Base-by-base conservation (phyloP, 2,888 invertebrate species). In the Macrophya annulata region DNA sequence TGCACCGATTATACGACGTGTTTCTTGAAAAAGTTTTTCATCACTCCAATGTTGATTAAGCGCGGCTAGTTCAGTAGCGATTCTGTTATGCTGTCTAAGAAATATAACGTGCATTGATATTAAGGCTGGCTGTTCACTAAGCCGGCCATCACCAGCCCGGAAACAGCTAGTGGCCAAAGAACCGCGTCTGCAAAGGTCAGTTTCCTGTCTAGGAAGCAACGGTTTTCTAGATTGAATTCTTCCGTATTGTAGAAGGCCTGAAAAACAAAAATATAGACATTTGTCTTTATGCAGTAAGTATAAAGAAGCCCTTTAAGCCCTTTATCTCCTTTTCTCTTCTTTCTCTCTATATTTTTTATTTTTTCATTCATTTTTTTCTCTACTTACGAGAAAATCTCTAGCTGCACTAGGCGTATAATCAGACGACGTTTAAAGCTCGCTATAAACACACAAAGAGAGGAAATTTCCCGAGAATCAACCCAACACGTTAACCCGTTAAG, bases 1-100 rank as follows among this genome's bases (percentile, higher is more conserved):
- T 17, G 98, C 98, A 0, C 96, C 96, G 4, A 98, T 95, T 81
- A 98, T 97, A 88, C 96, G 96, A 37, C 98, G 94, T 0, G 97
- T 96, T 93, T 98, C 98, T 90, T 98, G 98, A 92, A 96, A 98
- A 15, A 97, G 94, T 91, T 96, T 96, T 91, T 98, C 98, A 91
- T 98, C 98, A 90, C 96, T 96, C 98, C 98, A 98, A 90, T 97
- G 97, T 0, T 96, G 96, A 94, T 98, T 98, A 65, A 98, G 90
- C 76, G 95, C 95, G 6, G 96, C 95, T 65, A 98, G 92, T 88
- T 96, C 95, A 87, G 95, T 94, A 1, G 98, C 97, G 88, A 98
- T 95, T 86, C 96, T 95, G 91, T 97, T 97, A 92, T 98, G 97
- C 87, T 96, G 96, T 85, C 97, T 93, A 85, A 97, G 92, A 95